Base-by-base conservation (phyloP, 2,113 vertebrate species). In the Fulica atra region DNA sequence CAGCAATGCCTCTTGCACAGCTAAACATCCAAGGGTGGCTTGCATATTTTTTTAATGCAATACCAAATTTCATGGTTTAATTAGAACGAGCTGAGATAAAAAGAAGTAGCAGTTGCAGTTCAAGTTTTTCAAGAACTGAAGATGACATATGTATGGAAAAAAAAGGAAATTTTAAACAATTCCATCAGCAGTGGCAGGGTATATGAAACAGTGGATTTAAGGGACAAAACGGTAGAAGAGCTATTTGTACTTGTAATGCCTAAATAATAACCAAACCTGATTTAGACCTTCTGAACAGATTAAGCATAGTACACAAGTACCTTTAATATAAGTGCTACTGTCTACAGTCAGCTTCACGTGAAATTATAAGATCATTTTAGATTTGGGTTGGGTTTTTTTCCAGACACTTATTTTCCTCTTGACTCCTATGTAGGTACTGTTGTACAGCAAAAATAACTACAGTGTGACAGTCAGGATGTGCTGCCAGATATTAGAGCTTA, bases 331-430 rank as follows among this genome's bases (percentile, higher is more conserved):
- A 63, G 35, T n/a, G 9, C 40, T 18, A 13, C 20, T 24, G 11
- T 13, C 44, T 38, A 16, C 0, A 1, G 29, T 4, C 42, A 86
- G 44, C 23, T 53, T 4, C 20, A 21, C 0, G 0, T 33, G n/a
- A 59, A 76, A 59, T 35, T 13, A 0, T 5, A 35, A 26, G 11
- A 29, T 6, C 9, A 28, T 28, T 36, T 42, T 7, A 31, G 28
- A 29, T 21, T 14, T 31, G 16, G 53, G 11, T 5, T 46, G 2
- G 5, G 13, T 11, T 17, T 42, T 59, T 87, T 40, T 28, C 33
- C 21, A 13, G 1, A 13, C 3, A 11, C 10, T 44, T 42, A 6
- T 31, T 71, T 63, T 44, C 50, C 15, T 65, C 33, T 40, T n/a
- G 6, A 3, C 31, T 29, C 25, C 29, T 40, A 19, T 8, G 2